Percentiles rank a stretch among this genome's conserved stretches.
phyloP scores from a whole-genome alignment of 2,797 vertebrate genomes.

The Psittacula derbiana region DNA sequence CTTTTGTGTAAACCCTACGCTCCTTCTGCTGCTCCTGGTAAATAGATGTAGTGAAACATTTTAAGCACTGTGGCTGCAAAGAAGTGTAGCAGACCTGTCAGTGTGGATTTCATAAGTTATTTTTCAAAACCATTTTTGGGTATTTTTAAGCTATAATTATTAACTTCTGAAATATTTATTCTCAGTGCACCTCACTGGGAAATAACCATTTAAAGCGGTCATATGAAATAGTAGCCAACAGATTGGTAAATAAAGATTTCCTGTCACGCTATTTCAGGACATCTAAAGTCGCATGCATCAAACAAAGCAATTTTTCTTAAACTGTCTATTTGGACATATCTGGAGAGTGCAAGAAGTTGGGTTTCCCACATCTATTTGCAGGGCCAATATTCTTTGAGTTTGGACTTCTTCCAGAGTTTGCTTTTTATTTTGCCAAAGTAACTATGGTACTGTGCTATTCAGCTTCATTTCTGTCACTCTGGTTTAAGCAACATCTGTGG shows the following conservation, averaged over 20 bases:
- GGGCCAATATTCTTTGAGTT: neutral
- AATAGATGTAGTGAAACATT: neutral
- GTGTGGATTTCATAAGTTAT: neutral
- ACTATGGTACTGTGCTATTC: neutral
- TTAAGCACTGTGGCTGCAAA: neutral
- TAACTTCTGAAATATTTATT: conserved; percentile 25
- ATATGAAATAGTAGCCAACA: neutral
- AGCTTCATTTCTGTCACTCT: neutral
- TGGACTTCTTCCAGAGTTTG: conserved; percentile 3
- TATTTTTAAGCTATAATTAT: conserved; percentile 27
- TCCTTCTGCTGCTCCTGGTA: neutral
- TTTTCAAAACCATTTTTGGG: neutral
- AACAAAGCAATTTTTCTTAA: conserved; percentile 4
- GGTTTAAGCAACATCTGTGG: neutral
- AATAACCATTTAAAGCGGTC: neutral
- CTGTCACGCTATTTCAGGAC: neutral
- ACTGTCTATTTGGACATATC: neutral
- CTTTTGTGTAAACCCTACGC: neutral
- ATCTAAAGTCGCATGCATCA: neutral
- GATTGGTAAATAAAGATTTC: conserved; percentile 7
- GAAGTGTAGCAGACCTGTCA: neutral
- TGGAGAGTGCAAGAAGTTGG: neutral
- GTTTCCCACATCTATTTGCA: conserved; percentile 36
- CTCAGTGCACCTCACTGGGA: neutral
- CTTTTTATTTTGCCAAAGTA: neutral